Evolutionary conservation across 2,888 invertebrate genomes (phyloP).

Genomic region (Nymphalis c-album): DNA sequence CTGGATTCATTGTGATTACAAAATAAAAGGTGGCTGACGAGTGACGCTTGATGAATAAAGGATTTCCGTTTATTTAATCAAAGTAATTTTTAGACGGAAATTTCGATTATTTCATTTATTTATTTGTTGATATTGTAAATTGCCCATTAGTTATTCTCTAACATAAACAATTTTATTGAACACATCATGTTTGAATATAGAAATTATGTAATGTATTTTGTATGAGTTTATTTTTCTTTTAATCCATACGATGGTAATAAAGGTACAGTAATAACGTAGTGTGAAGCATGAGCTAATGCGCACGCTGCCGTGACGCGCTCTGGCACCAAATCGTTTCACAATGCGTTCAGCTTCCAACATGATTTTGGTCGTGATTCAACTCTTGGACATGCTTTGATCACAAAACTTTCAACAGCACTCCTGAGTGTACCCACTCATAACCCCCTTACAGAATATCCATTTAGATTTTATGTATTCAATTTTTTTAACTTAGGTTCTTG

Average conservation of each 20-base stretch:
- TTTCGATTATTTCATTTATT: not conserved
- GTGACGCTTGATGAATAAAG: slow-evolving; percentile 21
- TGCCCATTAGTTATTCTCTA: too few species aligned
- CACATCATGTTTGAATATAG: too few species aligned
- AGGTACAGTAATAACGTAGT: slow-evolving; percentile 7
- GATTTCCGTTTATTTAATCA: slow-evolving; percentile 12
- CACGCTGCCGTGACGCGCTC: slow-evolving; percentile 18
- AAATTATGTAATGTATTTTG: too few species aligned
- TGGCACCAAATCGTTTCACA: slow-evolving; percentile 25
- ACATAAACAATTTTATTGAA: too few species aligned
- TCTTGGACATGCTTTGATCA: slow-evolving; percentile 39
- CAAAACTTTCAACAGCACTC: slow-evolving; percentile 45
- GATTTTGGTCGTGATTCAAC: slow-evolving; percentile 45
- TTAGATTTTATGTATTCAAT: slow-evolving; percentile 15
- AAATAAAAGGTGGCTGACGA: slow-evolving; percentile 47
- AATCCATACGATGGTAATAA: not conserved
- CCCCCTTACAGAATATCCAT: slow-evolving; percentile 29
- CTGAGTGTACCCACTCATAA: slow-evolving; percentile 31
- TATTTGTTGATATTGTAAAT: not conserved
- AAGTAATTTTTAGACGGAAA: not conserved
- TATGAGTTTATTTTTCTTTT: not conserved
- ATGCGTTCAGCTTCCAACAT: slow-evolving; percentile 32
- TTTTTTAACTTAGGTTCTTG: not conserved
- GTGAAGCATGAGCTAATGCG: slow-evolving; percentile 8
- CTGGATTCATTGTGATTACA: slow-evolving; percentile 62